Percentiles rank a stretch among this genome's conserved stretches.
Evolutionary conservation across 2,113 vertebrate genomes (phyloP).

Genomic region (Amazona guildingii): DNA sequence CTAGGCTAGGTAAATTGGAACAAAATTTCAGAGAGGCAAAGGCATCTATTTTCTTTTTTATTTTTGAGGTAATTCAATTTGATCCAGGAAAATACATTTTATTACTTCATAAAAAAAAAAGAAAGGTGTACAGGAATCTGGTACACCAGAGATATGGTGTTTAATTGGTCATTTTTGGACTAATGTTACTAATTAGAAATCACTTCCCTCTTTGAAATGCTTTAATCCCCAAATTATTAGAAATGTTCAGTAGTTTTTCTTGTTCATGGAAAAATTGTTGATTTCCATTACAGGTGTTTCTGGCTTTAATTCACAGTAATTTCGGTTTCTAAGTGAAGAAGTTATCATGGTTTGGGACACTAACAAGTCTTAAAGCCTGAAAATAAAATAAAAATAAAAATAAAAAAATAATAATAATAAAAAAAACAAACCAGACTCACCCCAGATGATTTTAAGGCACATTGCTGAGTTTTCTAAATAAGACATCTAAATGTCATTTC

Average conservation of each 20-base stretch:
- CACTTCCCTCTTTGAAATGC: background rate
- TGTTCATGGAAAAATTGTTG: background rate
- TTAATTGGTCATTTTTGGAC: background rate
- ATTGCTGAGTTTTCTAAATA: background rate
- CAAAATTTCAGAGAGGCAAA: background rate
- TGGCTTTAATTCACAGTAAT: background rate
- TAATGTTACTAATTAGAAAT: background rate
- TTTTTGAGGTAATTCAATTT: background rate
- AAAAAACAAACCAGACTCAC: background rate
- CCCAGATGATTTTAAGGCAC: background rate
- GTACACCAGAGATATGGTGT: background rate
- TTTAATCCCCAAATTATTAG: background rate
- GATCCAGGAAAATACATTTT: background rate
- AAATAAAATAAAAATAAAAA: background rate
- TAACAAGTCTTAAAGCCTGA: background rate
- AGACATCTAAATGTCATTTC: background rate
- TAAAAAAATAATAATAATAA: too few relatives aligned
- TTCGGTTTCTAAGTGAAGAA: background rate
- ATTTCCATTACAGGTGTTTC: background rate
- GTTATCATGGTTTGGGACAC: background rate
- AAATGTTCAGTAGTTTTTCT: background rate
- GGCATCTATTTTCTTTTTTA: background rate
- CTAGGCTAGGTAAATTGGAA: background rate
- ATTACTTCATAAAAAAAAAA: background rate
- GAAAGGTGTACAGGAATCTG: fast-evolving